Evolutionary conservation across 2,888 invertebrate genomes (phyloP).

Genomic region (Andrena fulva): DNA sequence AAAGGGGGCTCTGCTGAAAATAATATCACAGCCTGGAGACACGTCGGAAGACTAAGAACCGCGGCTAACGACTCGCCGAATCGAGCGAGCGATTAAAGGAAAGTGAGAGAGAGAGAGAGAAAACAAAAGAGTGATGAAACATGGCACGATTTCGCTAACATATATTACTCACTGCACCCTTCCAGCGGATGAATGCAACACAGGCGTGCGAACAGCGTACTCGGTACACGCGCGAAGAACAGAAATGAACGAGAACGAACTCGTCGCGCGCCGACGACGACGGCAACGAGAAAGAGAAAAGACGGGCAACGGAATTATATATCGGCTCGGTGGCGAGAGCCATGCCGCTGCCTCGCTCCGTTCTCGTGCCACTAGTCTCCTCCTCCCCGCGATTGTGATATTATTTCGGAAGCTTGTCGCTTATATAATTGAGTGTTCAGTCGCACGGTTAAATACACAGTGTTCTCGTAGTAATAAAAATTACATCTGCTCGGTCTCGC

Average conservation of each 20-base stretch:
- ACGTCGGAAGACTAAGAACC: constrained; percentile 67
- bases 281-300: background rate
- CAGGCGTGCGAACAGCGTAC: background rate
- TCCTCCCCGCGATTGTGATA: constrained; percentile 68
- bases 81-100: constrained; percentile 7
- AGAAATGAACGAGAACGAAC: background rate
- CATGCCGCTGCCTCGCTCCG: constrained; percentile 2
- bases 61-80: constrained; percentile 17
- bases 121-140: background rate
- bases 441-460: constrained; percentile 52
- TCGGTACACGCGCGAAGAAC: background rate
- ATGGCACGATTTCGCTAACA: constrained; percentile 23
- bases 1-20: constrained; percentile 62
- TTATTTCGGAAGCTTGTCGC: constrained; percentile 65
- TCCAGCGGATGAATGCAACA: constrained; percentile 1
- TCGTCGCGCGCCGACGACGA: background rate
- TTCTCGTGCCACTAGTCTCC: constrained; percentile 49
- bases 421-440: constrained; percentile 57
- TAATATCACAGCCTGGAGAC: constrained; percentile 73
- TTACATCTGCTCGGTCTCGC: constrained; percentile 36
- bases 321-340: background rate
- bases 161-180: background rate
- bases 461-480: constrained; percentile 59
- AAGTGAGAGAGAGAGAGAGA: background rate
- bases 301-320: background rate